A percentile compares a stretch with the other conserved stretches of the same genome.
phyloP scores from a whole-genome alignment of 2,797 vertebrate genomes.

The Crax fasciolata region DNA sequence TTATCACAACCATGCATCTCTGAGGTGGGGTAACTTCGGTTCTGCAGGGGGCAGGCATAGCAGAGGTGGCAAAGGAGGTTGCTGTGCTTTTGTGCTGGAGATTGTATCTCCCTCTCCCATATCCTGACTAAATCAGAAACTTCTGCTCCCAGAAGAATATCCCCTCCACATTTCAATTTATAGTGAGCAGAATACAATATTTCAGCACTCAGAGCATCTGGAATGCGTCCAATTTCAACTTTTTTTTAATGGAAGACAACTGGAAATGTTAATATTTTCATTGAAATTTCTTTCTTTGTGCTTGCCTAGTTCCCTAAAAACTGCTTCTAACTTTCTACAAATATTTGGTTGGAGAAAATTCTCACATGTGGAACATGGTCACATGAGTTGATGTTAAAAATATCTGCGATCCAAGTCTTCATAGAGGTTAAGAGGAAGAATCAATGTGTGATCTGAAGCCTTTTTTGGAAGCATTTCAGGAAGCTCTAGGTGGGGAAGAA shows the following conservation, averaged over 20 bases:
- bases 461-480: background rate
- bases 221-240: background rate
- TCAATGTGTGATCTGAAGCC: background rate
- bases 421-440: background rate
- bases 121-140: background rate
- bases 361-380: background rate
- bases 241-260: background rate
- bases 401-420: accelerated
- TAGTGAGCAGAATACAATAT: background rate
- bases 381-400: background rate
- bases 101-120: background rate
- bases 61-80: background rate
- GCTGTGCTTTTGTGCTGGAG: background rate
- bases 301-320: background rate
- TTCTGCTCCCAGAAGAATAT: background rate
- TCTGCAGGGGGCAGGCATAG: background rate
- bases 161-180: background rate
- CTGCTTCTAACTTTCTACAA: background rate
- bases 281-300: background rate
- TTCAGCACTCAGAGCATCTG: background rate
- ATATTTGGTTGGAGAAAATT: background rate
- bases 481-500: background rate
- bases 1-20: accelerated
- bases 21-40: background rate
- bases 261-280: background rate